Evolutionary conservation across 2,888 invertebrate species (phyloP).

Genomic region (Neoascia interrupta): DNA sequence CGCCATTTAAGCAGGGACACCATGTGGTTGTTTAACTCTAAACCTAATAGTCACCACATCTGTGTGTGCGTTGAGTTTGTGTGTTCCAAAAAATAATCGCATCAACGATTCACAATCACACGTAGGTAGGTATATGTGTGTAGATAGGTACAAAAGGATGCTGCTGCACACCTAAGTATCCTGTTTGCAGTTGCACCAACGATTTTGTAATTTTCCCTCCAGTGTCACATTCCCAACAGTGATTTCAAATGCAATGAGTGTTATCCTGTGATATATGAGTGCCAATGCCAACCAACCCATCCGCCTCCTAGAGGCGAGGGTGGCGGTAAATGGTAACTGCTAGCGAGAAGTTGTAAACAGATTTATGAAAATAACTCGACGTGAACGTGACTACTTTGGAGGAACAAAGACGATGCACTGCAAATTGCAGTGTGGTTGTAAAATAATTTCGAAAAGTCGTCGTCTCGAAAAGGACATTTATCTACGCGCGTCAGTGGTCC

Average conservation of each 20-base stretch:
- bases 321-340: conserved; percentile 8
- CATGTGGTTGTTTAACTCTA: conserved; percentile 51
- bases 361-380: conserved; percentile 67
- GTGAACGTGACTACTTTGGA: conserved; percentile 57
- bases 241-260: conserved; percentile 68
- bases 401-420: conserved; percentile 38
- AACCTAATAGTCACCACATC: conserved; percentile 25
- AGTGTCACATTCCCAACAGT: conserved; percentile 35
- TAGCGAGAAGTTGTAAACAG: conserved; percentile 57
- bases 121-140: no score
- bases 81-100: conserved; percentile 52
- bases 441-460: conserved; percentile 57
- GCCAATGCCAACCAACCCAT: conserved; percentile 24
- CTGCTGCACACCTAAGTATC: conserved; percentile 31
- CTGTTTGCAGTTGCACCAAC: conserved; percentile 46
- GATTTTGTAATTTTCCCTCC: conserved; percentile 62
- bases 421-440: conserved; percentile 64
- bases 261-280: conserved; percentile 68
- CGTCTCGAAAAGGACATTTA: conserved; percentile 56
- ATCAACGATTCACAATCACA: conserved; percentile 39
- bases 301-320: not conserved
- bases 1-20: conserved; percentile 25
- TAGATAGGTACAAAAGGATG: not conserved
- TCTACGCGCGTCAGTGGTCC: conserved; percentile 63
- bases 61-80: conserved; percentile 33